Conservation (phyloP, 2,888 invertebrate genomes). For the Priapulus caudatus region DNA sequence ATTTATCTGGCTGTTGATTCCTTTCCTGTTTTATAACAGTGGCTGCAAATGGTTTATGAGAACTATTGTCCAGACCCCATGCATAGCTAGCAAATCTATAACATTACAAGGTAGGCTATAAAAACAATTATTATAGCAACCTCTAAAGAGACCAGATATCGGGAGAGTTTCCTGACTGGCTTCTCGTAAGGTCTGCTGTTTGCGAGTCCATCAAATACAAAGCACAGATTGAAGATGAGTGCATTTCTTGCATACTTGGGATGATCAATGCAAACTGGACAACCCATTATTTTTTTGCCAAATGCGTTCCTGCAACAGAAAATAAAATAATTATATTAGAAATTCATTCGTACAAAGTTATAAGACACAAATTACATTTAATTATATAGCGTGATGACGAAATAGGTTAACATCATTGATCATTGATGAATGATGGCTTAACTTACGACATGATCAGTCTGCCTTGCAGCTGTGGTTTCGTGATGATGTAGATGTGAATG, state of each 20-base stretch:
- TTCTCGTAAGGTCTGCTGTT: constrained; percentile 85
- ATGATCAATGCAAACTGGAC: constrained; percentile 76
- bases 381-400: too few species aligned
- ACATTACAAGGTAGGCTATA: too few species aligned
- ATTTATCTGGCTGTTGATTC: too few species aligned
- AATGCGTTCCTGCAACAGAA: constrained; percentile 50
- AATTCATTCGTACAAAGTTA: too few species aligned
- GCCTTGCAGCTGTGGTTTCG: constrained; percentile 77
- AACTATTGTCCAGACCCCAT: too few species aligned
- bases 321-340: too few species aligned
- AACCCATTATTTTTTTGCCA: constrained; percentile 79
- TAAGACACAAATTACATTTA: too few species aligned
- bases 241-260: constrained; percentile 81
- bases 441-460: constrained; percentile 79
- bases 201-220: constrained; percentile 79
- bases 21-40: too few species aligned
- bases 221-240: constrained; percentile 88
- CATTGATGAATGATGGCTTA: too few species aligned
- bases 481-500: constrained; percentile 85
- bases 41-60: too few species aligned
- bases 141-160: constrained; percentile 58
- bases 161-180: constrained; percentile 82
- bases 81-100: too few species aligned
- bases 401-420: too few species aligned
- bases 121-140: constrained; percentile 24